Conservation (phyloP, 2,888 invertebrate species). For the Scelioninae gen. 2 region DNA sequence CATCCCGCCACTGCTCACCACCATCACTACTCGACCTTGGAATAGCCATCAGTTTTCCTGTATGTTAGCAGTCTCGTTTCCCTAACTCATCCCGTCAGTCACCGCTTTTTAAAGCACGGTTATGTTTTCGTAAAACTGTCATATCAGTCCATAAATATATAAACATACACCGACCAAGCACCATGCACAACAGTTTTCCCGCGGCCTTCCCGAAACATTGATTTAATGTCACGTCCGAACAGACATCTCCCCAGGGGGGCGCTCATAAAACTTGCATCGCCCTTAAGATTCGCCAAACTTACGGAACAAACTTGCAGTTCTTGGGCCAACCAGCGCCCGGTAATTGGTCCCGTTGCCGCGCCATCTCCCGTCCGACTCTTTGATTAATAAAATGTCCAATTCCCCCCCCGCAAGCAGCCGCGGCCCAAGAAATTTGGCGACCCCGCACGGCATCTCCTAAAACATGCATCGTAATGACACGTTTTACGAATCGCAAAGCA, state of each 20-base stretch:
- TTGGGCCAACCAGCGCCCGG: conserved; percentile 2
- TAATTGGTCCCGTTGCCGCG: conserved; percentile 5
- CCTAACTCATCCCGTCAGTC: too few relatives aligned
- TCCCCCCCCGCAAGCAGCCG: too few relatives aligned
- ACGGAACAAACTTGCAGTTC: conserved; percentile 4
- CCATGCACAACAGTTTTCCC: too few relatives aligned
- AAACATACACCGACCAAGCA: too few relatives aligned
- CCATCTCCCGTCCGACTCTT: background rate
- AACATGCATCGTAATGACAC: conserved; percentile 20
- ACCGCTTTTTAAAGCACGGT: too few relatives aligned
- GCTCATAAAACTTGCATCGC: conserved; percentile 4
- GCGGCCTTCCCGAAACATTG: background rate
- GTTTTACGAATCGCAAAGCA: conserved; percentile 12
- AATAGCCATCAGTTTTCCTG: too few relatives aligned
- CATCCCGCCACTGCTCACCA: too few relatives aligned
- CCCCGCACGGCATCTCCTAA: background rate
- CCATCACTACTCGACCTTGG: too few relatives aligned
- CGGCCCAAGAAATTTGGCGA: conserved; percentile 21
- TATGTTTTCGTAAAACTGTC: too few relatives aligned
- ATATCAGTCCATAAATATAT: too few relatives aligned
- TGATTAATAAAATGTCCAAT: conserved; percentile 13
- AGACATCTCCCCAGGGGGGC: background rate
- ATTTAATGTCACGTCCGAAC: conserved; percentile 10
- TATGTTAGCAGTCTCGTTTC: too few relatives aligned
- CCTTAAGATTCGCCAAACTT: background rate